Percentiles rank a stretch among this genome's conserved stretches.
These are phyloP conservation scores for Papilio gigon DNA, from an alignment of 2,888 invertebrate genomes.

Conservation along the genomic window DNA sequence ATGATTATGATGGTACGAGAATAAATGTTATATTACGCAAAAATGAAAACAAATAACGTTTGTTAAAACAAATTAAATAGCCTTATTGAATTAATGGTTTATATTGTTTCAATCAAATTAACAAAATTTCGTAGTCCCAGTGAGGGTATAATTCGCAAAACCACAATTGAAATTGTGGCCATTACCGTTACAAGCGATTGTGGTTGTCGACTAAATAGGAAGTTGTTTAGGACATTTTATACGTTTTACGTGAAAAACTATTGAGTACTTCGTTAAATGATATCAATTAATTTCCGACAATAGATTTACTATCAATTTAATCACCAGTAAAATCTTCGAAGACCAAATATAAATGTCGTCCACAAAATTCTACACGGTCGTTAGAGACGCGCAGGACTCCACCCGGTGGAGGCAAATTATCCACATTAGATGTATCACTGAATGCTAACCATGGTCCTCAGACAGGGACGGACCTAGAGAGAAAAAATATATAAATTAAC, in stretches of 20 bases:
- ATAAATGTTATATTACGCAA: no score
- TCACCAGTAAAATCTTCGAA: no score
- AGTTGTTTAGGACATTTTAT: constrained; percentile 23
- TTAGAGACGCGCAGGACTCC: no score
- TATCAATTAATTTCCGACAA: background rate
- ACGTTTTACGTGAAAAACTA: background rate
- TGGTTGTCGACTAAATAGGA: constrained; percentile 22
- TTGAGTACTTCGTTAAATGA: background rate
- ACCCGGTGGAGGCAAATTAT: no score
- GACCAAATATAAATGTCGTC: no score
- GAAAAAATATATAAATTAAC: no score
- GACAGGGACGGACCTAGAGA: no score
- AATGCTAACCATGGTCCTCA: no score
- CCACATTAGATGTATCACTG: no score
- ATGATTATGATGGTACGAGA: no score
- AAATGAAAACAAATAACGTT: background rate
- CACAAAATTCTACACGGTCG: no score
- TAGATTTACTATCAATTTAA: background rate
- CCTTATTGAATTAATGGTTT: constrained; percentile 3
- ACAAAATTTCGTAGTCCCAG: constrained; percentile 3
- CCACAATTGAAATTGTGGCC: constrained; percentile 36
- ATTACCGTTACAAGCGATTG: constrained; percentile 25
- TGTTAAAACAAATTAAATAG: constrained; percentile 8
- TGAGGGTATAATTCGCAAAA: constrained; percentile 31
- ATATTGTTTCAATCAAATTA: constrained; percentile 36